Conservation (phyloP, 2,797 vertebrate genomes). For the Picus viridis region DNA sequence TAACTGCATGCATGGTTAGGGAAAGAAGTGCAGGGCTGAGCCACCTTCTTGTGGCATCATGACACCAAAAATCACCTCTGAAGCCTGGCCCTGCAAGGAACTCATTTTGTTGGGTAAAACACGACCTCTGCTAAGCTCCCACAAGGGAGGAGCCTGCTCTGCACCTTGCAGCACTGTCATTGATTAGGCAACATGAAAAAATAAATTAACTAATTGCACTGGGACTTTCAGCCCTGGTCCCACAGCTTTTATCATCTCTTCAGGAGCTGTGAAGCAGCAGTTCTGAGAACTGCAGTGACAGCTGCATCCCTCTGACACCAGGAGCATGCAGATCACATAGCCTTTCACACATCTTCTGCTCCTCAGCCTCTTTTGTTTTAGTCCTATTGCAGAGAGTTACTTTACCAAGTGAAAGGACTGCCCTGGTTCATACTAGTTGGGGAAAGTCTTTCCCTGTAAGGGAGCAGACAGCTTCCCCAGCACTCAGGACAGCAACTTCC, state of each 20-base stretch:
- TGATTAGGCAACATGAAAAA: not conserved
- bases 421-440: not conserved
- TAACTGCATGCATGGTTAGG: not conserved
- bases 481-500: slow-evolving; percentile 45
- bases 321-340: rapidly evolving
- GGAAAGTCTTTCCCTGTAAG: not conserved
- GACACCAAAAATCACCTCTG: not conserved
- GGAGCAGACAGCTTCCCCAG: not conserved
- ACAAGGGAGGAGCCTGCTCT: not conserved
- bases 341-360: not conserved
- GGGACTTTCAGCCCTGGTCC: not conserved
- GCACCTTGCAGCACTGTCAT: not conserved
- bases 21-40: not conserved
- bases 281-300: not conserved
- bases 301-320: not conserved
- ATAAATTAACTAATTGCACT: not conserved
- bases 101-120: not conserved
- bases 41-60: not conserved
- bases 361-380: not conserved
- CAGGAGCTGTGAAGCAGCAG: not conserved
- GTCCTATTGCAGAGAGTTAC: not conserved
- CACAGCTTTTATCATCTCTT: not conserved
- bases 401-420: not conserved
- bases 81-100: not conserved
- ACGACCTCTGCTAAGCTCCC: not conserved